These are phyloP conservation scores for Alca torda DNA, from an alignment of 2,797 vertebrate species.

Conservation along the genomic window DNA sequence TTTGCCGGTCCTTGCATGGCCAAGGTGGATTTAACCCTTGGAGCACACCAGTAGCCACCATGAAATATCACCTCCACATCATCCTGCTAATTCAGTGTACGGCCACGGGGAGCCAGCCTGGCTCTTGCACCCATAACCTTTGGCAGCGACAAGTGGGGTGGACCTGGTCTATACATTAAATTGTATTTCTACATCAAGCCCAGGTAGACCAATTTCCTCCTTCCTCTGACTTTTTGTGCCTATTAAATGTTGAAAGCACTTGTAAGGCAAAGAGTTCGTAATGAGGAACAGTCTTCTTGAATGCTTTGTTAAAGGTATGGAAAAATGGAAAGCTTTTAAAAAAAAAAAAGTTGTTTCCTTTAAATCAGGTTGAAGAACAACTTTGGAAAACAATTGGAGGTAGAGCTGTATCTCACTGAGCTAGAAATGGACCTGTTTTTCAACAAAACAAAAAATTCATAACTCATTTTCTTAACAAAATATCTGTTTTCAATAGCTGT, in stretches of 20 bases:
- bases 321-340: background rate
- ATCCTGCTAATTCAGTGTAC: background rate
- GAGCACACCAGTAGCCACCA: background rate
- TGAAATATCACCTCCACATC: background rate
- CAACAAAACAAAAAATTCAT: background rate
- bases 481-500: slow-evolving; percentile 33
- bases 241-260: background rate
- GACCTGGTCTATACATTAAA: background rate
- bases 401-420: background rate
- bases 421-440: background rate
- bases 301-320: background rate
- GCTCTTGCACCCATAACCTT: background rate
- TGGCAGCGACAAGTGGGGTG: background rate
- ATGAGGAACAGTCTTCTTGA: background rate
- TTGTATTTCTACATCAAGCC: background rate
- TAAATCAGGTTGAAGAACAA: background rate
- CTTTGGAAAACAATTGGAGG: background rate
- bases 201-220: background rate
- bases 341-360: background rate
- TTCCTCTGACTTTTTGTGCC: background rate
- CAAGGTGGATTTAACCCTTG: background rate
- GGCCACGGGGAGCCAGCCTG: background rate
- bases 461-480: background rate
- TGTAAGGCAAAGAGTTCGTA: background rate
- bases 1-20: background rate